A percentile compares a stretch with the other conserved stretches of the same genome.
phyloP scores from a whole-genome alignment of 1,140 invertebrate genomes.

The Papilio dardanus region DNA sequence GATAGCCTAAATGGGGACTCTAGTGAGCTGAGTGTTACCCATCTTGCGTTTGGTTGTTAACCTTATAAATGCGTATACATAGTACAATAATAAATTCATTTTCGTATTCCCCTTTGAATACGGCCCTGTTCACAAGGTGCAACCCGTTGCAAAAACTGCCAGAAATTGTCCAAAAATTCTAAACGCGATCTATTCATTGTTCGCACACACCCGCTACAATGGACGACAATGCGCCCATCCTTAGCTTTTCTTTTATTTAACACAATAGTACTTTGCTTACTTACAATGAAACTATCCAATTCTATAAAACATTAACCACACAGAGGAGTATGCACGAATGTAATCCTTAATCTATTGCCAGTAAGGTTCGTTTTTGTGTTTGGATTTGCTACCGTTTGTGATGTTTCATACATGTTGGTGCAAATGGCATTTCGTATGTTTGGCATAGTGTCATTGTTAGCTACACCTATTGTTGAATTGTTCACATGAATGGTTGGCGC shows the following conservation, averaged over 20 bases:
- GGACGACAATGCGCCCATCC: slow-evolving; percentile 73
- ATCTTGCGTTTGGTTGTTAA: background rate
- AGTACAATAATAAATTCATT: slow-evolving; percentile 9
- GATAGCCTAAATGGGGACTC: no score
- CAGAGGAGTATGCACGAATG: background rate
- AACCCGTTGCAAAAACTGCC: slow-evolving; percentile 78
- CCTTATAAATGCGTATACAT: background rate
- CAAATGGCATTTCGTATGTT: slow-evolving; percentile 75
- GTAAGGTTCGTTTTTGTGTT: slow-evolving; percentile 17
- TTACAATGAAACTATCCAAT: slow-evolving; percentile 55
- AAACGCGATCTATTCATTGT: slow-evolving; percentile 76
- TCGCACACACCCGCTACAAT: slow-evolving; percentile 77
- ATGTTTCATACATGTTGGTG: slow-evolving; percentile 41
- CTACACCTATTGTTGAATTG: slow-evolving; percentile 77
- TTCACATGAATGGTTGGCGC: slow-evolving; percentile 65
- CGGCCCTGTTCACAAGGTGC: slow-evolving; percentile 73
- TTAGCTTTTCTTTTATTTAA: slow-evolving; percentile 75
- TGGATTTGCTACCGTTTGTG: slow-evolving; percentile 29
- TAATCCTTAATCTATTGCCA: background rate
- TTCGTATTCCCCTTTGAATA: no score
- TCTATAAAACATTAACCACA: slow-evolving; percentile 29
- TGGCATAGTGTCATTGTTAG: slow-evolving; percentile 79
- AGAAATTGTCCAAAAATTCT: slow-evolving; percentile 80
- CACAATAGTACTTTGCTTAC: slow-evolving; percentile 73
- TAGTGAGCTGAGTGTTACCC: no score